Evolutionary conservation across 2,888 invertebrate genomes (phyloP).

Genomic region (Amphimallon solstitiale): DNA sequence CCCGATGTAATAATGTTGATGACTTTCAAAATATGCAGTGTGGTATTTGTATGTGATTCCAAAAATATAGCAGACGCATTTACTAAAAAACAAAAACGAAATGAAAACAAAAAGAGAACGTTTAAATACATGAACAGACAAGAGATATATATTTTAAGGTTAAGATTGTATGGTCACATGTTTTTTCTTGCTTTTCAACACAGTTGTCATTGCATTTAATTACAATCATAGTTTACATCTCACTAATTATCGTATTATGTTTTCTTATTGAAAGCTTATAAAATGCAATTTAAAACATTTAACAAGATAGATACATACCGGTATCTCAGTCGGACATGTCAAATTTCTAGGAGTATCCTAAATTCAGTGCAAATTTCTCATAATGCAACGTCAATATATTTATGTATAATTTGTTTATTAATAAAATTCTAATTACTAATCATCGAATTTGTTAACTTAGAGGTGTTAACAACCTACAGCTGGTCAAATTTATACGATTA

Average conservation of each 20-base stretch:
- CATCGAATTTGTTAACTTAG: slow-evolving; percentile 18
- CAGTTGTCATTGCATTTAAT: not conserved
- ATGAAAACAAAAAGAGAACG: slow-evolving; percentile 33
- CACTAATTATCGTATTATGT: not conserved
- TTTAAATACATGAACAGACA: not conserved
- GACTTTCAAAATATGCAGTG: slow-evolving; percentile 43
- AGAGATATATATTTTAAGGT: slow-evolving; percentile 32
- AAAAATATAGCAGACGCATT: slow-evolving; percentile 48
- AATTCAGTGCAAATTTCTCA: not conserved
- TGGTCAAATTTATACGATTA: slow-evolving; percentile 60
- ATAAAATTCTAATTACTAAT: slow-evolving; percentile 19
- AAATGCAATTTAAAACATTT: not conserved
- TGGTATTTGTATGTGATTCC: slow-evolving; percentile 45
- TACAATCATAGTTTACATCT: not conserved
- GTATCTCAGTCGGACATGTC: slow-evolving; percentile 25
- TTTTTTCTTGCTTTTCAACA: not conserved
- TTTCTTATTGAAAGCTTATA: slow-evolving; percentile 27
- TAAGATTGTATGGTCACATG: slow-evolving; percentile 24
- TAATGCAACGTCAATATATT: not conserved
- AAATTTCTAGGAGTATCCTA: slow-evolving; percentile 28
- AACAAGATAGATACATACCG: slow-evolving; percentile 10
- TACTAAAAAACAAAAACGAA: slow-evolving; percentile 39
- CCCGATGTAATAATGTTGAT: not conserved
- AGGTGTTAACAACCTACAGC: slow-evolving; percentile 54
- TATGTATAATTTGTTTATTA: slow-evolving; percentile 20